Base-by-base conservation (phyloP, 2,113 vertebrate species). In the Misgurnus mizolepis region DNA sequence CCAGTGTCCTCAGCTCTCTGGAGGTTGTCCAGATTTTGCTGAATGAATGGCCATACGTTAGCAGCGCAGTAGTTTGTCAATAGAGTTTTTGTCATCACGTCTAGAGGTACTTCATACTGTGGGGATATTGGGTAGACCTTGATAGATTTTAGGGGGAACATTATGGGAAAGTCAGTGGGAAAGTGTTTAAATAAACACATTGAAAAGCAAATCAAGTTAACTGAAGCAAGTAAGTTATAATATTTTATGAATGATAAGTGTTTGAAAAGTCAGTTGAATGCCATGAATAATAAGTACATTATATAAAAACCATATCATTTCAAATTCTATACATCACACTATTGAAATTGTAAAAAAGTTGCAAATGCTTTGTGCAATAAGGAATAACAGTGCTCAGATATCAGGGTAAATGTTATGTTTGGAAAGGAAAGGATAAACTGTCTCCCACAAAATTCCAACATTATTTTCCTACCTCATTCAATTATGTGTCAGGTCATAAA, bases 11-110 rank as follows among this genome's bases (percentile, higher is more conserved):
- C 61, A 7, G 22, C 10, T 27, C 64, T 53, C 68, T 78, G 81
- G 81, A 78, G 64, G 50, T n/a, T 6, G 6, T 69, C 77, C 77
- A 75, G 76, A 67, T 11, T 55, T 69, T 53, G 50, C 70, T 58
- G 18, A 73, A 67, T 80, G 70, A 80, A 66, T 73, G 64, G 41
- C 17, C 39, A 67, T 67, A 81, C 43, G 9, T 76, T 73, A 27
- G 34, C 60, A 62, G 10, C 3, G 11, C 11, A 15, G 10, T 17
- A 10, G 34, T 62, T 7, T n/a, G n/a, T 45, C 12, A 14, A 58
- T 1, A 12, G 7, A 39, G 27, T 7, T 58, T 67, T 47, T 43
- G 53, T 27, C 11, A 4, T 60, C 27, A n/a, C n/a, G 5, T 18
- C 15, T 70, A 27, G 39, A 18, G 49, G 56, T 47, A 34, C 5